phyloP scores from a whole-genome alignment of 2,888 invertebrate species.

The Glyphotaelius pellucidus region DNA sequence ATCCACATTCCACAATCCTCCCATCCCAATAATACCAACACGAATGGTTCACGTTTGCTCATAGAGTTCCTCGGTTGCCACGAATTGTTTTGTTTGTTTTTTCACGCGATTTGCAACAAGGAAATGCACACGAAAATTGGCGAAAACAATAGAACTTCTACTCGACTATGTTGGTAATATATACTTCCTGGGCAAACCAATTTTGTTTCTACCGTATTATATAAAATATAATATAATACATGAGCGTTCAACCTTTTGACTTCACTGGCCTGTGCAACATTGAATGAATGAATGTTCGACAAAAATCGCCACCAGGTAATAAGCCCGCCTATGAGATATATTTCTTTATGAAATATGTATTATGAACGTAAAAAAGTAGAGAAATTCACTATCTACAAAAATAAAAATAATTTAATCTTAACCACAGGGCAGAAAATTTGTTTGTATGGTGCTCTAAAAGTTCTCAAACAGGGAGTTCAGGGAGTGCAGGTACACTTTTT shows the following conservation, averaged over 20 bases:
- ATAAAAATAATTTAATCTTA: background rate
- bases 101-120: constrained; percentile 25
- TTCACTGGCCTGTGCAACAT: background rate
- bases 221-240: background rate
- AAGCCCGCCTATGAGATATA: too few species aligned
- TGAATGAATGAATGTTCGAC: background rate
- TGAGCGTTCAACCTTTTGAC: background rate
- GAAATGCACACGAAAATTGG: constrained; percentile 32
- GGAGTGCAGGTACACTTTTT: too few species aligned
- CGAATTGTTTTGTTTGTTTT: background rate
- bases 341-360: too few species aligned
- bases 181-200: constrained; percentile 3
- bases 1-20: background rate
- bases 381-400: background rate
- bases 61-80: background rate
- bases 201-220: background rate
- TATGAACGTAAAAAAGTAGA: background rate
- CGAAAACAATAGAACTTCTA: background rate
- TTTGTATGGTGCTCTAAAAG: background rate
- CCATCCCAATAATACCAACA: background rate
- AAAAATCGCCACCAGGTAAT: too few species aligned
- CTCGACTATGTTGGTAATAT: background rate
- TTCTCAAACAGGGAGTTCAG: too few species aligned
- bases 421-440: background rate
- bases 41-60: background rate